Base-by-base conservation (phyloP, 2,113 vertebrate species). In the Malurus elegans region DNA sequence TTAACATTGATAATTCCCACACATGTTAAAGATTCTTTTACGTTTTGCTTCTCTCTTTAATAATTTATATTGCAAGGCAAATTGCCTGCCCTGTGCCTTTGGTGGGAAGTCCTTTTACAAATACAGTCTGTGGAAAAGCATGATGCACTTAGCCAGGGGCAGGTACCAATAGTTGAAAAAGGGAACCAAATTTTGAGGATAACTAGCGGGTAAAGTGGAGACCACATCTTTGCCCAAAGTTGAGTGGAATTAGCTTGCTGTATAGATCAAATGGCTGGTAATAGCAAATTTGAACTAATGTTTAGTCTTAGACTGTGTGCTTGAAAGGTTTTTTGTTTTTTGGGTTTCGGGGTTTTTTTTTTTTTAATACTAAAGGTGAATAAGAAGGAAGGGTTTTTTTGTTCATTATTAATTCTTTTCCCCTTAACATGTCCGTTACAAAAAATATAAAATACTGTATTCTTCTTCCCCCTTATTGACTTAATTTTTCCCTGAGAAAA, bases 121-220 rank as follows among this genome's bases (percentile, higher is more conserved):
- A 21, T 42, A 21, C 0, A 40, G 44, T 32, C 40, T 47, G 28
- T 54, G 32, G 36, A 71, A 29, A 0, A 1, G 29, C 14, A 44
- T n/a, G 44, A 28, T 67, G 25, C 0, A 0, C 5, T 3, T 16
- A 32, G 28, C 11, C 51, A 14, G 47, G 45, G 53, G 18, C 24
- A 34, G 45, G 36, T 57, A 36, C 34, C 6, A 9, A 31, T 4
- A 36, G 50, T 36, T 72, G 48, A 25, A 53, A 18, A 65, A 83
- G 18, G 15, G 17, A 54, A n/a, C 8, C 5, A 19, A 19, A 4
- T 67, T 71, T 42, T 53, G 31, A 54, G 38, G 20, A 20, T 44
- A 31, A 42, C 8, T 40, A 32, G 29, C 32, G 18, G 15, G 6
- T 50, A 53, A 57, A 67, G 10, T 34, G 31, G 31, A 57, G 47